Conservation (phyloP, 37 sponge, comb jelly and placozoan species). For the Lycopodina hypogea region DNA sequence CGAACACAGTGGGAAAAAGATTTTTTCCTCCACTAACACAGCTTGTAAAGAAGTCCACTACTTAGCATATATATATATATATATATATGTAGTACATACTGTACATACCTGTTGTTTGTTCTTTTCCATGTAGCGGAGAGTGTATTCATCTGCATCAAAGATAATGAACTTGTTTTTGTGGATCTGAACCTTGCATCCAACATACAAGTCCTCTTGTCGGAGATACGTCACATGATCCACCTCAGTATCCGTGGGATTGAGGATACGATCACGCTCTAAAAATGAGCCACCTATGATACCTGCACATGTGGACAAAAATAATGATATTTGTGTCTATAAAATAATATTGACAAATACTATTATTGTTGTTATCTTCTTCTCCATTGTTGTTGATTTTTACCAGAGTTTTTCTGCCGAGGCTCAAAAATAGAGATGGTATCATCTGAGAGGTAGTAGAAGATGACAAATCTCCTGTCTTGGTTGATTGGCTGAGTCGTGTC, state of each 20-base stretch:
- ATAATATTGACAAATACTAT: neutral
- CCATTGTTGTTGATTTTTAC: conserved; percentile 18
- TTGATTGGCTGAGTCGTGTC: conserved; percentile 89
- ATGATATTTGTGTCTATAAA: neutral
- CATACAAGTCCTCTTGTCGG: conserved; percentile 79
- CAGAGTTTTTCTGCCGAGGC: conserved; percentile 94
- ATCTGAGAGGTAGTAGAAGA: conserved; percentile 92
- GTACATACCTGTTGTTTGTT: conserved; percentile 39
- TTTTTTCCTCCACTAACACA: too few species aligned
- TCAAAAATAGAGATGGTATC: conserved; percentile 92
- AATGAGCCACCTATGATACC: conserved; percentile 93
- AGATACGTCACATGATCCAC: conserved; percentile 53
- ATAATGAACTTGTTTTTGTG: conserved; percentile 81
- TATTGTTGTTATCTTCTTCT: neutral
- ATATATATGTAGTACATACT: too few species aligned
- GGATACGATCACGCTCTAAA: conserved; percentile 74
- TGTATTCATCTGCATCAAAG: conserved; percentile 95
- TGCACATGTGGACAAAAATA: neutral
- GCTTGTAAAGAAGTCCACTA: too few species aligned
- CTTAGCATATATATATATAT: too few species aligned
- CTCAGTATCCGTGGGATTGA: conserved; percentile 48
- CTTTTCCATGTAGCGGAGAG: conserved; percentile 91
- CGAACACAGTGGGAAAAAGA: too few species aligned
- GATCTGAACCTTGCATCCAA: conserved; percentile 78
- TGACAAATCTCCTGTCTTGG: conserved; percentile 88